Conservation (phyloP, 1,140 invertebrate genomes). For the Cotesia typhae region DNA sequence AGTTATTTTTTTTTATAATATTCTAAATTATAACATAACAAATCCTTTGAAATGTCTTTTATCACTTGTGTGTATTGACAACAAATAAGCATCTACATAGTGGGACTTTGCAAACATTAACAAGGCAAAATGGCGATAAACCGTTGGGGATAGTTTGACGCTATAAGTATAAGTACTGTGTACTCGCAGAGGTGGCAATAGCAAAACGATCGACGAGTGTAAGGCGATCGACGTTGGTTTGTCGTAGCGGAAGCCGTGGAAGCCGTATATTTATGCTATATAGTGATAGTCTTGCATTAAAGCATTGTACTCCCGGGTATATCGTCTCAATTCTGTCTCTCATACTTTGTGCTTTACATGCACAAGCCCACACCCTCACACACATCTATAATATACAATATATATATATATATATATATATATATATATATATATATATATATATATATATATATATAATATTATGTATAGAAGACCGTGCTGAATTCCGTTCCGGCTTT, state of each 20-base stretch:
- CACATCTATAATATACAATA: neutral
- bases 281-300: slow-evolving; percentile 40
- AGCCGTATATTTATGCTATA: slow-evolving; percentile 49
- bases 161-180: slow-evolving; percentile 17
- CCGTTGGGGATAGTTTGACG: slow-evolving; percentile 9
- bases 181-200: slow-evolving; percentile 49
- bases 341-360: too few species aligned
- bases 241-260: slow-evolving; percentile 60
- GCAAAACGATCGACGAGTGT: slow-evolving; percentile 60
- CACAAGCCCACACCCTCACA: too few species aligned
- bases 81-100: too few species aligned
- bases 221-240: slow-evolving; percentile 65
- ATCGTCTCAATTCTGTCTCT: slow-evolving; percentile 10
- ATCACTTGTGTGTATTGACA: too few species aligned
- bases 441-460: too few species aligned
- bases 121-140: slow-evolving; percentile 6
- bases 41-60: too few species aligned
- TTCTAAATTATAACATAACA: too few species aligned
- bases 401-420: too few species aligned
- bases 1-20: too few species aligned
- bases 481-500: neutral
- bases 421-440: too few species aligned
- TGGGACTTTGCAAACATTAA: slow-evolving; percentile 6
- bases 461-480: too few species aligned
- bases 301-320: slow-evolving; percentile 15